Percentiles rank a stretch among this genome's conserved stretches.
phyloP scores from a whole-genome alignment of 2,888 invertebrate species.

The Strigamia transsilvanica region DNA sequence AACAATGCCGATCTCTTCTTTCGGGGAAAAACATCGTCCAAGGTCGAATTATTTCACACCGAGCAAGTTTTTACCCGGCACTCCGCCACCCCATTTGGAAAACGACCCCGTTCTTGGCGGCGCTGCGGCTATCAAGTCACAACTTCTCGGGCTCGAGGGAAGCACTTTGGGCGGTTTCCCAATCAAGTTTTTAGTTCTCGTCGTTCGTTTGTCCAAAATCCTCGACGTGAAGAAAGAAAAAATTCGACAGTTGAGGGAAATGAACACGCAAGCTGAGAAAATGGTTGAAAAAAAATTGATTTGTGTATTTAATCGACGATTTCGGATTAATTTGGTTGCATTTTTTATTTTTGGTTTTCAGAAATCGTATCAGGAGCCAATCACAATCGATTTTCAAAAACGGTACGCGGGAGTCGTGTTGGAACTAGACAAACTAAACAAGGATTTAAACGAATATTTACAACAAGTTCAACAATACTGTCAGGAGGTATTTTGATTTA shows the following conservation, averaged over 20 bases:
- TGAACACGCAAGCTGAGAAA: constrained; percentile 91
- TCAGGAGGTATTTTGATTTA: constrained; percentile 69
- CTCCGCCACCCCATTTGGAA: constrained; percentile 60
- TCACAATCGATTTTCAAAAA: constrained; percentile 87
- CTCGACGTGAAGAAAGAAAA: constrained; percentile 82
- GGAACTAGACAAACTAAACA: constrained; percentile 89
- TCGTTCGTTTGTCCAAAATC: constrained; percentile 85
- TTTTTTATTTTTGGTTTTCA: constrained; percentile 57
- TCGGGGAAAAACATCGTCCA: constrained; percentile 71
- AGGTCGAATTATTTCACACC: constrained; percentile 62
- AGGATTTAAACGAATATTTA: constrained; percentile 83
- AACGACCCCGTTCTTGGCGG: constrained; percentile 66
- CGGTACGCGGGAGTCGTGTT: constrained; percentile 86
- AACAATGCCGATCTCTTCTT: constrained; percentile 84
- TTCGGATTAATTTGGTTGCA: constrained; percentile 17
- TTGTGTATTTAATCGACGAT: not conserved
- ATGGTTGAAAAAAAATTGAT: constrained; percentile 63
- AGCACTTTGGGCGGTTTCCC: constrained; percentile 82
- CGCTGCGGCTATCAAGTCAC: constrained; percentile 62
- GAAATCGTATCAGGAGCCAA: constrained; percentile 79
- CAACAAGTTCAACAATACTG: constrained; percentile 85
- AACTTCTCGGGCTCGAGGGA: constrained; percentile 65
- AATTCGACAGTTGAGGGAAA: constrained; percentile 79
- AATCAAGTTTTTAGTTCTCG: constrained; percentile 81
- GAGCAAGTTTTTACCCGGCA: constrained; percentile 62